phyloP scores from a whole-genome alignment of 2,888 invertebrate genomes.

The Stenodera caucasica region DNA sequence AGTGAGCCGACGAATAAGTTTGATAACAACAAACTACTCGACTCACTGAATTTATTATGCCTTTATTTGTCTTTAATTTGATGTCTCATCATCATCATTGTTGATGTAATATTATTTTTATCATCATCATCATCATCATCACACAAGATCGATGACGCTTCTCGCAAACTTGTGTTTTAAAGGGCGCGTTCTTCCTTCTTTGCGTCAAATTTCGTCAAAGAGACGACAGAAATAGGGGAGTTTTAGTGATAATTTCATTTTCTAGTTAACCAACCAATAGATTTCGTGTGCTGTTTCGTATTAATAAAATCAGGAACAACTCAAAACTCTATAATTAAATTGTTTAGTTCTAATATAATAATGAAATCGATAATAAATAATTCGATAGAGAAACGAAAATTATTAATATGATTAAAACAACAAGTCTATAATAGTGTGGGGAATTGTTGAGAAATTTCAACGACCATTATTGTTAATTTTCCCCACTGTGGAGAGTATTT shows the following conservation, averaged over 20 bases:
- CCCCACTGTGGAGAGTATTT: too few species aligned
- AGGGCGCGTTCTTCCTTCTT: not conserved
- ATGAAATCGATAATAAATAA: not conserved
- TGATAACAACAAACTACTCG: not conserved
- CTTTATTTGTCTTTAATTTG: not conserved
- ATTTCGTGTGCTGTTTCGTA: too few species aligned
- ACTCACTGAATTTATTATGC: not conserved
- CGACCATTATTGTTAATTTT: too few species aligned
- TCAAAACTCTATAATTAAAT: not conserved
- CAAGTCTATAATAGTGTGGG: not conserved
- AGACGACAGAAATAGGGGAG: too few species aligned
- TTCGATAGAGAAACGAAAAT: not conserved
- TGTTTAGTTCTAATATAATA: not conserved
- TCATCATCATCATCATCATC: not conserved
- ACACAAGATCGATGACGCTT: not conserved
- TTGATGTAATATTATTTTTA: not conserved
- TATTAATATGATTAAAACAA: not conserved
- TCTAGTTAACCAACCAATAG: too few species aligned
- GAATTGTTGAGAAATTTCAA: too few species aligned
- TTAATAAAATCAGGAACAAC: too few species aligned
- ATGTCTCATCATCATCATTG: not conserved
- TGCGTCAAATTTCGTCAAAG: too few species aligned
- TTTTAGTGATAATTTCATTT: conserved; percentile 3
- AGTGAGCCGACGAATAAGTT: too few species aligned
- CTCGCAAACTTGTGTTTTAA: not conserved